phyloP scores from a whole-genome alignment of 2,113 vertebrate genomes.

The Danionella cerebrum region DNA sequence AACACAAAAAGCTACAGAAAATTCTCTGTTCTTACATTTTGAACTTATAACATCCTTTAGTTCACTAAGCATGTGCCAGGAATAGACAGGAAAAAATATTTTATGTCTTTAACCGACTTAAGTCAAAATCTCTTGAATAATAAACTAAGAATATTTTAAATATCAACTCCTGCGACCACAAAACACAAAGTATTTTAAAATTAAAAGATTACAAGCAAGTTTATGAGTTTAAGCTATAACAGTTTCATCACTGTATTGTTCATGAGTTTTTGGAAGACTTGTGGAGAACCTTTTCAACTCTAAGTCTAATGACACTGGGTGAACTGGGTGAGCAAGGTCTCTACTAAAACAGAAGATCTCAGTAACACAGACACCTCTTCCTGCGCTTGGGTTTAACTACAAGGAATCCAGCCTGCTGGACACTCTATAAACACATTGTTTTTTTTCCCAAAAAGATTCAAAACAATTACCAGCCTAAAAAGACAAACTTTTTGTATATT shows the following conservation, averaged over 20 bases:
- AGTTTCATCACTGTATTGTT: too few relatives aligned
- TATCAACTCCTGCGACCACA: not conserved
- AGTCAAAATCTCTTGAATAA: not conserved
- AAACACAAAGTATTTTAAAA: slow-evolving; percentile 11
- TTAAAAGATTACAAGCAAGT: not conserved
- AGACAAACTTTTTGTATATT: slow-evolving; percentile 14
- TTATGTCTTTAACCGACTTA: not conserved
- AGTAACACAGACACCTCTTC: not conserved
- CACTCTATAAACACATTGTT: too few relatives aligned
- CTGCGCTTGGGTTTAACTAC: not conserved
- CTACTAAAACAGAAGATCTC: not conserved
- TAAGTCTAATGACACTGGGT: not conserved
- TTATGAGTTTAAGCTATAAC: not conserved
- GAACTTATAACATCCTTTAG: too few relatives aligned
- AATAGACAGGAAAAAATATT: not conserved
- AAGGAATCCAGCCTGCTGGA: slow-evolving; percentile 61
- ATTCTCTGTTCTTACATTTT: too few relatives aligned
- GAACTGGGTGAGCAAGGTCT: slow-evolving; percentile 6
- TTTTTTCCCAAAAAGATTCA: not conserved
- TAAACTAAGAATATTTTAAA: not conserved
- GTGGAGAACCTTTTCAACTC: not conserved
- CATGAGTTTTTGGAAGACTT: not conserved
- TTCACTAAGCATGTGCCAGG: not conserved
- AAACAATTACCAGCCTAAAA: not conserved
- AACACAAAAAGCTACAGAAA: slow-evolving; percentile 11